phyloP scores from a whole-genome alignment of 2,888 invertebrate species.

The Daptonema setosum region DNA sequence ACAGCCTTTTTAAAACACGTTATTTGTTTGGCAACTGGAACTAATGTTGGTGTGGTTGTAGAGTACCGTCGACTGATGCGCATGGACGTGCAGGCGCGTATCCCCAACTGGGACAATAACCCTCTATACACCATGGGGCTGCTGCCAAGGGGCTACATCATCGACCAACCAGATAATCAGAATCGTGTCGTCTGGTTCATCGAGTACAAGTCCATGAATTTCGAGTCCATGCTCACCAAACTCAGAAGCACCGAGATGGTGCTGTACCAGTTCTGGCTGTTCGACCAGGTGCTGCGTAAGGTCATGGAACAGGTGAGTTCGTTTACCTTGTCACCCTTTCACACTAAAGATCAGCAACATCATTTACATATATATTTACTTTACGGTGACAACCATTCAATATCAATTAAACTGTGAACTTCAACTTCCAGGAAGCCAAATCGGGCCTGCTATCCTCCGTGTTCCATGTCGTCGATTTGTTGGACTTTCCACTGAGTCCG shows the following conservation, averaged over 20 bases:
- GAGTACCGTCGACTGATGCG: background rate
- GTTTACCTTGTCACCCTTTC: background rate
- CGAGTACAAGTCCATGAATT: conserved; percentile 23
- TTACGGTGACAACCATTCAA: background rate
- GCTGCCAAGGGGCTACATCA: conserved; percentile 20
- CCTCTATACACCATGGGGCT: conserved; percentile 18
- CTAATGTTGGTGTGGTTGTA: no score
- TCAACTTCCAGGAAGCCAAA: conserved; percentile 15
- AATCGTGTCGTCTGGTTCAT: conserved; percentile 25
- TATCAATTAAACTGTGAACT: background rate
- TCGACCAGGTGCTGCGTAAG: conserved; percentile 21
- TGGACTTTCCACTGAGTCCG: conserved; percentile 22
- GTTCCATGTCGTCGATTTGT: conserved; percentile 22
- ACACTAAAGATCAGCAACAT: background rate
- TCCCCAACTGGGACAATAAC: conserved; percentile 20
- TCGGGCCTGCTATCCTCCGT: conserved; percentile 20
- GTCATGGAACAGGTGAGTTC: conserved; percentile 19
- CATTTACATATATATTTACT: background rate
- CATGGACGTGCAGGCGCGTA: conserved; percentile 4
- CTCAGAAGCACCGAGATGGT: conserved; percentile 19
- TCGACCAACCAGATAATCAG: conserved; percentile 11
- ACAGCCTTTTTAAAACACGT: no score
- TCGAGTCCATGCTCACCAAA: conserved; percentile 12
- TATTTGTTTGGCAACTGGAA: no score
- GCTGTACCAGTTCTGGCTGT: conserved; percentile 24